A percentile compares a stretch with the other conserved stretches of the same genome.
These are phyloP conservation scores for Furcula furcula DNA, from an alignment of 2,888 invertebrate genomes.

Conservation along the genomic window DNA sequence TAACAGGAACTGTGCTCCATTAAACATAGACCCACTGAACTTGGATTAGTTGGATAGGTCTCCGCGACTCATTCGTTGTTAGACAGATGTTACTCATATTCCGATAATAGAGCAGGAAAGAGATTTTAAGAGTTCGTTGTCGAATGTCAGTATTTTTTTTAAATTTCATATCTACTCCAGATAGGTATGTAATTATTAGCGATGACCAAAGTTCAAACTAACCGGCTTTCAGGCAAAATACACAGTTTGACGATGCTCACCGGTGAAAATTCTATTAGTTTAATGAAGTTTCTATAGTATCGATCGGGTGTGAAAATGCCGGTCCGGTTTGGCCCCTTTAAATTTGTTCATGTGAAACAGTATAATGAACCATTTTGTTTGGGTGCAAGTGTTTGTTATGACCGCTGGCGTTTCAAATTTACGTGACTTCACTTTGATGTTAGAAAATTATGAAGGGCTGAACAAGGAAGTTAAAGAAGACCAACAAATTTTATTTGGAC, in stretches of 20 bases:
- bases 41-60: too few species aligned
- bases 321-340: constrained; percentile 1
- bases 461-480: constrained; percentile 19
- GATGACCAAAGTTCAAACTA: too few species aligned
- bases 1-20: too few species aligned
- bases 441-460: constrained; percentile 11
- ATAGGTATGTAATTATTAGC: too few species aligned
- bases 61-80: too few species aligned
- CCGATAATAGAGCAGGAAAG: too few species aligned
- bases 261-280: constrained; percentile 22
- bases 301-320: constrained; percentile 13
- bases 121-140: too few species aligned
- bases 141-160: too few species aligned
- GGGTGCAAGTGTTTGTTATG: constrained; percentile 5
- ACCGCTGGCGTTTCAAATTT: constrained; percentile 8
- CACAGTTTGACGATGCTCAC: constrained; percentile 1
- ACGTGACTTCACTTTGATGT: constrained; percentile 9
- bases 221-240: too few species aligned
- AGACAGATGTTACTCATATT: too few species aligned
- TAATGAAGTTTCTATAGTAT: constrained; percentile 20
- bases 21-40: too few species aligned
- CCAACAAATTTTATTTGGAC: constrained; percentile 1
- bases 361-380: constrained; percentile 10
- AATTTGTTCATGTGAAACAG: constrained; percentile 1
- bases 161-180: too few species aligned